Percentiles rank a stretch among this genome's conserved stretches.
Conservation (phyloP, 2,113 vertebrate species). For the Hippotragus niger region DNA sequence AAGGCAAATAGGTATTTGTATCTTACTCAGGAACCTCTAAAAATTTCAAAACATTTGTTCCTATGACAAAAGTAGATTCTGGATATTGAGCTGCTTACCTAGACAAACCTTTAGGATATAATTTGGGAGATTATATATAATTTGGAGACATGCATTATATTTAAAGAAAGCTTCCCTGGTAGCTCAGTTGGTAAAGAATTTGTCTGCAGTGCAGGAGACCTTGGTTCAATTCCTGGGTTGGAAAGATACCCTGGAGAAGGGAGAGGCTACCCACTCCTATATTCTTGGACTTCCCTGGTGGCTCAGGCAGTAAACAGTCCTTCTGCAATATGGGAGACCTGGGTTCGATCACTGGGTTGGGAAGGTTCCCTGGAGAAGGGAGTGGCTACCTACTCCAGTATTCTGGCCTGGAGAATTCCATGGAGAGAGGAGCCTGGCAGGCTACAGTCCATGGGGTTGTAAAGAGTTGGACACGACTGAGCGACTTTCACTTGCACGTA, state of each 20-base stretch:
- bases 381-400: background rate
- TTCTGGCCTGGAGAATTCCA: background rate
- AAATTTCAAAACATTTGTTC: background rate
- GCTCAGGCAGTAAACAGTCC: background rate
- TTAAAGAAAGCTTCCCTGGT: background rate
- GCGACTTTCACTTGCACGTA: background rate
- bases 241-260: background rate
- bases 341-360: background rate
- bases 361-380: background rate
- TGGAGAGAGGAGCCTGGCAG: background rate
- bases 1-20: accelerated
- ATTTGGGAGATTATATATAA: background rate
- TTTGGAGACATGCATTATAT: background rate
- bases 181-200: background rate
- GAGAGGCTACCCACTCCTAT: background rate
- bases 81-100: background rate
- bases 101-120: background rate
- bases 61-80: background rate
- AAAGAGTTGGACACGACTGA: background rate
- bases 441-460: accelerated
- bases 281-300: background rate
- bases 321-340: background rate
- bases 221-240: background rate
- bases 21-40: background rate
- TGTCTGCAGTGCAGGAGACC: background rate